phyloP scores from a whole-genome alignment of 2,113 vertebrate species.

The Cairina moschata region DNA sequence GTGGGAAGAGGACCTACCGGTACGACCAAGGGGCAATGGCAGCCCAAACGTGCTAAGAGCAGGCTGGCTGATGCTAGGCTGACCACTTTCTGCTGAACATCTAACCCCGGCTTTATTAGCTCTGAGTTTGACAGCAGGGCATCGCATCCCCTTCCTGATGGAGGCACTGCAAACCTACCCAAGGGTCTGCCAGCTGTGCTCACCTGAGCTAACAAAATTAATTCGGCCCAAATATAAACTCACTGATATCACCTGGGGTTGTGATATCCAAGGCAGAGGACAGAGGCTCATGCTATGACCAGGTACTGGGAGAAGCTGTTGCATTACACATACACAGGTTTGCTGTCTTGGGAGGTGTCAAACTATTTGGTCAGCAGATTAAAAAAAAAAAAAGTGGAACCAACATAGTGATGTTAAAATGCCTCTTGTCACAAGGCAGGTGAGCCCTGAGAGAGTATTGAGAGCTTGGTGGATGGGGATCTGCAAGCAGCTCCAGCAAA shows the following conservation, averaged over 20 bases:
- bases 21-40: not conserved
- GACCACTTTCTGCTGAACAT: not conserved
- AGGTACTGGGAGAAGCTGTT: not conserved
- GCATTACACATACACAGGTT: not conserved
- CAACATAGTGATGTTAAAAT: not conserved
- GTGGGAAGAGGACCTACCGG: not conserved
- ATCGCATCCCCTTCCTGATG: not conserved
- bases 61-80: not conserved
- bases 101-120: not conserved
- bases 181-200: not conserved
- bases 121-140: not conserved
- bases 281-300: not conserved
- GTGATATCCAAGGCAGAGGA: not conserved
- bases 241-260: not conserved
- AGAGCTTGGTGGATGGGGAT: not conserved
- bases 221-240: not conserved
- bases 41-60: not conserved
- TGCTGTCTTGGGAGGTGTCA: not conserved
- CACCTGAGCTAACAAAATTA: not conserved
- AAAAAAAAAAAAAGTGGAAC: not conserved
- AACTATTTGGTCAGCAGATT: not conserved
- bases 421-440: not conserved
- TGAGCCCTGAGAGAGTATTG: not conserved
- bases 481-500: not conserved
- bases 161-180: not conserved